These are phyloP conservation scores for Aphelenchoides fujianensis DNA, from an alignment of 1,140 invertebrate genomes.

Conservation along the genomic window DNA sequence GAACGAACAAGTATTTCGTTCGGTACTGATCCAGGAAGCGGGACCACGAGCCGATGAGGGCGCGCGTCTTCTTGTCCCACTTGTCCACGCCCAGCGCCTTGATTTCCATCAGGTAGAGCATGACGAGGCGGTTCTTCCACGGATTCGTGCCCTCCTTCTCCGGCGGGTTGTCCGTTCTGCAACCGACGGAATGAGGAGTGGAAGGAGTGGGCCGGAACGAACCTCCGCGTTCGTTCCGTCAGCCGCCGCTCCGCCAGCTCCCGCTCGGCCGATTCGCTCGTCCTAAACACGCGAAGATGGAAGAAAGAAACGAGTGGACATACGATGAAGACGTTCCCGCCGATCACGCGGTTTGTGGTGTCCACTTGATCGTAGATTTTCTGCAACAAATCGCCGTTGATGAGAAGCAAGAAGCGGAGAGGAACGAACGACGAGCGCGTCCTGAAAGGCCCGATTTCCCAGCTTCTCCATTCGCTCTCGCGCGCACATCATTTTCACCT, in stretches of 20 bases:
- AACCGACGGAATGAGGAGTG: no score
- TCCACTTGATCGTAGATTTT: conserved; percentile 2
- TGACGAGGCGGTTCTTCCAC: conserved; percentile 54
- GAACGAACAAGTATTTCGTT: conserved; percentile 49
- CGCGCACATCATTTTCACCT: conserved; percentile 52
- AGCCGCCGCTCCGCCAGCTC: neutral
- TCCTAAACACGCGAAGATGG: neutral
- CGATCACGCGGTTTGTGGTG: neutral
- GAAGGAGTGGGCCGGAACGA: no score
- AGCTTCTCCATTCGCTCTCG: conserved; percentile 53
- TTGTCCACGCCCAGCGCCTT: conserved; percentile 50
- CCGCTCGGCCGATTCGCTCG: neutral
- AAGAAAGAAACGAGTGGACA: neutral
- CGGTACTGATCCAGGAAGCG: conserved; percentile 51
- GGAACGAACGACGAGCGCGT: conserved; percentile 47
- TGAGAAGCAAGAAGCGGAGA: no score
- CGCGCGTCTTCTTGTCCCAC: conserved; percentile 50
- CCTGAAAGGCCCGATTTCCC: conserved; percentile 35
- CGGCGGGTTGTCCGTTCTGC: conserved; percentile 43
- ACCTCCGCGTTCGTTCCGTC: neutral
- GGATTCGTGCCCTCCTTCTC: conserved; percentile 38
- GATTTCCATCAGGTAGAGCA: conserved; percentile 52
- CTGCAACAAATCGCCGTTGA: neutral
- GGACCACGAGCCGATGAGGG: conserved; percentile 47
- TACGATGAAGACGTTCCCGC: neutral